These are phyloP conservation scores for Rhizoglyphus robini DNA, from an alignment of 1,140 invertebrate species.

Conservation along the genomic window DNA sequence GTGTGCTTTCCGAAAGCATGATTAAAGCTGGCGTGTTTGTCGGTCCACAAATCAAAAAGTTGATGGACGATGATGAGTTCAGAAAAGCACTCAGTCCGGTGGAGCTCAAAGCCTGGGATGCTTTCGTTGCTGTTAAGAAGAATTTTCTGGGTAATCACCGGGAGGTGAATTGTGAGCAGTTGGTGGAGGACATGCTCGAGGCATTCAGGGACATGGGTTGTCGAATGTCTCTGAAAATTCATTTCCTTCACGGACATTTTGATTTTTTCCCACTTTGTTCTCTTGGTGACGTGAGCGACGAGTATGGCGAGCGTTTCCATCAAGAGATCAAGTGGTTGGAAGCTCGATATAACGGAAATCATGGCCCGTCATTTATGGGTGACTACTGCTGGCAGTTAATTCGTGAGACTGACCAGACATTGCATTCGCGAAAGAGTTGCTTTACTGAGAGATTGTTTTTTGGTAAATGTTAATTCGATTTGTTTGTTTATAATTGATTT, in stretches of 20 bases:
- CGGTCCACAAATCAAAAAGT: background rate
- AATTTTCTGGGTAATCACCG: background rate
- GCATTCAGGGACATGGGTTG: background rate
- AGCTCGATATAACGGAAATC: background rate
- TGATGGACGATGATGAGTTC: background rate
- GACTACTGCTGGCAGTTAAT: background rate
- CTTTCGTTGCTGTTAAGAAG: background rate
- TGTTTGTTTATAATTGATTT: too few species aligned
- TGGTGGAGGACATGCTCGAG: background rate
- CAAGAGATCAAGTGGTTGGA: background rate
- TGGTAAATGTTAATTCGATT: too few species aligned
- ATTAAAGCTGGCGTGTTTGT: background rate
- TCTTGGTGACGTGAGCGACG: background rate
- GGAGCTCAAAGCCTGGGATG: background rate
- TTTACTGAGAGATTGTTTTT: too few species aligned
- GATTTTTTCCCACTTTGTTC: background rate
- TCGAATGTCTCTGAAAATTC: background rate
- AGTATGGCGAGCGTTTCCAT: background rate
- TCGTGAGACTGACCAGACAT: too few species aligned
- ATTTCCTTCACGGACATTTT: background rate
- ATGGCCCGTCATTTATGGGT: background rate
- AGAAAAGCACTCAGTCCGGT: background rate
- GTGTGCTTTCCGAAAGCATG: background rate
- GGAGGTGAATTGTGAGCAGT: background rate
- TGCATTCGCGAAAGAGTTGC: too few species aligned